A percentile compares a stretch with the other conserved stretches of the same genome.
These are phyloP conservation scores for Caenorhabditis angaria DNA, from an alignment of 2,888 invertebrate genomes.

Conservation along the genomic window DNA sequence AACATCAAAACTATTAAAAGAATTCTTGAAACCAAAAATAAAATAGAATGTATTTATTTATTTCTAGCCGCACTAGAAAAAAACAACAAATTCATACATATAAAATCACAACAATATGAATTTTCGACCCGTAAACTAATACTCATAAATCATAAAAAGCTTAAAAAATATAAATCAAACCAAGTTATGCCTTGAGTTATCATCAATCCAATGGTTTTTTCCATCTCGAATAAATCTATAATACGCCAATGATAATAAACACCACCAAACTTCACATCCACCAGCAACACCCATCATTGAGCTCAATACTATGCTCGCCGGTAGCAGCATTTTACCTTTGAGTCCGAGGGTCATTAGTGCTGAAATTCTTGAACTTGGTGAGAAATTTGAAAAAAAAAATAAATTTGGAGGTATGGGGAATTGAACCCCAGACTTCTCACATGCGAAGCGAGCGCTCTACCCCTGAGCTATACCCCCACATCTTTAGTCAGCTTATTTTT, in stretches of 20 bases:
- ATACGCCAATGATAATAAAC: slow-evolving; percentile 42
- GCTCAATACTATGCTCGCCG: slow-evolving; percentile 51
- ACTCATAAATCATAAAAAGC: too few species aligned
- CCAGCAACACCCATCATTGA: slow-evolving; percentile 50
- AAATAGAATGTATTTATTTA: too few species aligned
- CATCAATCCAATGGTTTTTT: background rate
- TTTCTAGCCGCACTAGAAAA: background rate
- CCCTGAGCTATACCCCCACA: slow-evolving; percentile 59
- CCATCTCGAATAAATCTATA: slow-evolving; percentile 33
- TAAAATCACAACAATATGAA: background rate
- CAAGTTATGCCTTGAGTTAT: background rate
- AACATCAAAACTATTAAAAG: slow-evolving; percentile 6
- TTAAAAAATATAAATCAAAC: background rate
- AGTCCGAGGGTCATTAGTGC: slow-evolving; percentile 45
- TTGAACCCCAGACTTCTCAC: slow-evolving; percentile 69
- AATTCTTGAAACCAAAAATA: too few species aligned
- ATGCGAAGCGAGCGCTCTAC: slow-evolving; percentile 68
- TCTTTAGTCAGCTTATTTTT: background rate
- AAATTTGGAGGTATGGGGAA: slow-evolving; percentile 62
- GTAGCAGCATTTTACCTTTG: slow-evolving; percentile 46
- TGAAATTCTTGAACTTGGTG: too few species aligned
- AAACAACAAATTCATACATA: background rate
- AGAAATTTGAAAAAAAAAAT: too few species aligned
- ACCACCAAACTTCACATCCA: slow-evolving; percentile 53
- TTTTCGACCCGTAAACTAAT: background rate